Evolutionary conservation across 1,140 invertebrate species (phyloP), one percentile per base, ranked within the genome.

Genomic region (Coboldia fuscipes): DNA sequence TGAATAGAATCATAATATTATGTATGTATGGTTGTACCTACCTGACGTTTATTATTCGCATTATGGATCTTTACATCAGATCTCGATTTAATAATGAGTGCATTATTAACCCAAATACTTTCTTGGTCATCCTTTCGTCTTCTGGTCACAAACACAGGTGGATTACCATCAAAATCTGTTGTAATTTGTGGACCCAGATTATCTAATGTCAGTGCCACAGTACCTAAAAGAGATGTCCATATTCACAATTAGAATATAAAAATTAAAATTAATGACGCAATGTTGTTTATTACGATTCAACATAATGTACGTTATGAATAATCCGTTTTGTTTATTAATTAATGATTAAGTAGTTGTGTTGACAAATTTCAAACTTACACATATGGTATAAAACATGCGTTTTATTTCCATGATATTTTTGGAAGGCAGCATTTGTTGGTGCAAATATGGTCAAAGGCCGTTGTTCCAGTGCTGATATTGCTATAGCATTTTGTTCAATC

Each of bases 21-120:
- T n/a, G n/a, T n/a, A n/a, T n/a, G n/a, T n/a, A n/a, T n/a, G n/a
- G n/a, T n/a, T 37, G 13, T 19, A 45, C 54, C 51, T 48, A 81
- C 78, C 66, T 82, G 79, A 45, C 64, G 65, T 44, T 70, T 71
- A 26, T 60, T 61, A 30, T 59, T 55, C 21, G 46, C 47, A 41
- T 72, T 72, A 13, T 51, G 55, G 12, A 69, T 60, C 33, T 63
- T 58, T 39, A 70, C 69, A 50, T 77, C 73, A 16, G 74, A 75
- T n/a, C 69, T 62, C n/a, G 66, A 64, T 19, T 65, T 55, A 32
- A 75, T 52, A 22, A 85, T 64, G 54, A 68, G 71, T 0, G 79
- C 80, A 51, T 83, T 82, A 51, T 85, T 85, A 35, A 83, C 66
- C 54, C 68, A 85, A 39, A 81, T 68, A 36, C 79, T 75, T 35